Conservation (phyloP, 2,797 vertebrate species). For the Eulemur coronatus region DNA sequence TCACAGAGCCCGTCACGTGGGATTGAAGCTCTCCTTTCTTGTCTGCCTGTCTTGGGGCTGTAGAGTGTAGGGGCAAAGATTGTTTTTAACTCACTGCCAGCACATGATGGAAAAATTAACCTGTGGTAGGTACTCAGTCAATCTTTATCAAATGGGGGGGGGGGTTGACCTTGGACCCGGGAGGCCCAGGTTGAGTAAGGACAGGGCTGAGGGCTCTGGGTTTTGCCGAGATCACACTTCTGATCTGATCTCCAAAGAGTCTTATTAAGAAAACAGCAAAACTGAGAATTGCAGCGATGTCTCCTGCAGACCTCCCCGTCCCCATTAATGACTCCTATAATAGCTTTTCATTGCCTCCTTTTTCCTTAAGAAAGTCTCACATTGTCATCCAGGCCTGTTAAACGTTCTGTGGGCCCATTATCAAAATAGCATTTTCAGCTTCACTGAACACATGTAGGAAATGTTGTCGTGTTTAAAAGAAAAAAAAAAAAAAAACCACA, state of each 20-base stretch:
- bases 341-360: conserved; percentile 85
- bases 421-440: conserved; percentile 89
- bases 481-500: conserved; percentile 55
- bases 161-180: background rate
- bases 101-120: background rate
- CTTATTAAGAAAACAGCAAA: conserved; percentile 84
- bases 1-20: fast-evolving
- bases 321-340: conserved; percentile 85
- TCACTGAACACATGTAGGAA: conserved; percentile 87
- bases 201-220: background rate
- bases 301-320: conserved; percentile 62
- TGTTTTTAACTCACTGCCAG: background rate
- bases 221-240: conserved; percentile 73
- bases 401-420: conserved; percentile 85
- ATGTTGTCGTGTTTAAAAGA: conserved; percentile 81
- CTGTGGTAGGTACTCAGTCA: background rate
- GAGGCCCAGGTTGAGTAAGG: background rate
- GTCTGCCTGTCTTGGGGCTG: background rate
- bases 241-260: conserved; percentile 76
- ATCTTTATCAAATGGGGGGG: background rate
- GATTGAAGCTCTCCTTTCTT: background rate
- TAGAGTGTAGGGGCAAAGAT: background rate
- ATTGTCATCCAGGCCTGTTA: conserved; percentile 84
- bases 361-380: conserved; percentile 86
- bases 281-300: conserved; percentile 78